Conservation (phyloP, 2,113 vertebrate species). For the Crotalus helleri region DNA sequence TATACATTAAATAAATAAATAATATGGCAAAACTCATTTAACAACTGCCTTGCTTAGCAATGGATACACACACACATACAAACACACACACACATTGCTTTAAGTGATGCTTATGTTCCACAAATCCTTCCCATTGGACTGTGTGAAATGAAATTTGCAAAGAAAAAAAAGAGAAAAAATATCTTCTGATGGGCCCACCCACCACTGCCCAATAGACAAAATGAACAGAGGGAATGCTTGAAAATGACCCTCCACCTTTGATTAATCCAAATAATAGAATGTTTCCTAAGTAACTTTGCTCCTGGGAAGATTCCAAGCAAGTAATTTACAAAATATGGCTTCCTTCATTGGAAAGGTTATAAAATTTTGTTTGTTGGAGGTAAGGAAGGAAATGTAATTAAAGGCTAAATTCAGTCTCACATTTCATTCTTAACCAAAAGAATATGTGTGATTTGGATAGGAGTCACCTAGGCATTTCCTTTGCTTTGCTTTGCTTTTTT, state of each 20-base stretch:
- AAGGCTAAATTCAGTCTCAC: slow-evolving; percentile 73
- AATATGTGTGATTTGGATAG: slow-evolving; percentile 74
- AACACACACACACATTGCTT: slow-evolving; percentile 37
- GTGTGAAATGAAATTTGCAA: slow-evolving; percentile 48
- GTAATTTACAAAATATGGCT: slow-evolving; percentile 72
- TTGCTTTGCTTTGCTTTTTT: neutral
- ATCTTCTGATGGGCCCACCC: slow-evolving; percentile 13
- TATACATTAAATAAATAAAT: too few species aligned
- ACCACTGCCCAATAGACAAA: slow-evolving; percentile 34
- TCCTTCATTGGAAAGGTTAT: slow-evolving; percentile 67
- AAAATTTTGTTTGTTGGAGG: slow-evolving; percentile 77
- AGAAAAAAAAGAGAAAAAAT: neutral
- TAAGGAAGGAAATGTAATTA: slow-evolving; percentile 78
- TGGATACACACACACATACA: neutral
- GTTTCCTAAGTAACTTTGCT: slow-evolving; percentile 65
- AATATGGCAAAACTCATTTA: neutral
- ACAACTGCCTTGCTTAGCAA: neutral
- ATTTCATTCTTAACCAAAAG: slow-evolving; percentile 74
- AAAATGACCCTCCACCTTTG: slow-evolving; percentile 51
- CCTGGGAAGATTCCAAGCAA: slow-evolving; percentile 63
- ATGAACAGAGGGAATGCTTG: slow-evolving; percentile 28
- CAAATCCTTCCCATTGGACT: slow-evolving; percentile 50
- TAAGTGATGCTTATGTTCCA: slow-evolving; percentile 35
- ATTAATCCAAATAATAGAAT: slow-evolving; percentile 69
- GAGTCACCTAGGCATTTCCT: slow-evolving; percentile 75